These are phyloP conservation scores for Oostethus manadensis DNA, from an alignment of 2,113 vertebrate genomes.

Conservation along the genomic window DNA sequence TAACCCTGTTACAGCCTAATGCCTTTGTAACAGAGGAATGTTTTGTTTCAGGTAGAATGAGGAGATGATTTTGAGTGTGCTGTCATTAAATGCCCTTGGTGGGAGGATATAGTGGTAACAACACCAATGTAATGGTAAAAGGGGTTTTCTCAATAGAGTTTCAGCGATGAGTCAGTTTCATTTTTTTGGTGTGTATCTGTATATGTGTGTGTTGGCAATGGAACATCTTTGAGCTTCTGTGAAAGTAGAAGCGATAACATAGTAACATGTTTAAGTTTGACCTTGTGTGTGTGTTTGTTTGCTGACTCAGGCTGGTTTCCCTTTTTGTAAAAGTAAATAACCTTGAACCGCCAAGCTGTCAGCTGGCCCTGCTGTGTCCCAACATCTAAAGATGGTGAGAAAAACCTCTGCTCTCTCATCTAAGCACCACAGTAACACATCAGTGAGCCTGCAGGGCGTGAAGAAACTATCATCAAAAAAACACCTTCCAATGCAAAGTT, in stretches of 20 bases:
- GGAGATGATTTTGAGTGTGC: slow-evolving; percentile 34
- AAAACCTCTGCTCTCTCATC: slow-evolving; percentile 45
- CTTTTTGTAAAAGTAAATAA: slow-evolving; percentile 61
- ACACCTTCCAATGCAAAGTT: slow-evolving; percentile 27
- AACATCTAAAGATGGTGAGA: slow-evolving; percentile 42
- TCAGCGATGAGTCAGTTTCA: slow-evolving; percentile 33
- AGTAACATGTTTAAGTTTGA: slow-evolving; percentile 8
- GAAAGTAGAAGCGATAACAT: slow-evolving; percentile 6
- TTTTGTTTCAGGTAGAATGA: slow-evolving; percentile 42
- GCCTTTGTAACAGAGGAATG: slow-evolving; percentile 36
- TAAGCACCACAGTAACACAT: slow-evolving; percentile 22
- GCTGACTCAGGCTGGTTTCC: slow-evolving; percentile 57
- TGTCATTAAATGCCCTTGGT: slow-evolving; percentile 44
- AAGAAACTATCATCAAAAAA: slow-evolving; percentile 42
- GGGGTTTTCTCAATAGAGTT: slow-evolving; percentile 45
- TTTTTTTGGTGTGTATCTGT: slow-evolving; percentile 18
- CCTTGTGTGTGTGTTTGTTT: slow-evolving; percentile 14
- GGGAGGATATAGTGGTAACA: slow-evolving; percentile 52
- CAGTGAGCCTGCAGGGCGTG: slow-evolving; percentile 17
- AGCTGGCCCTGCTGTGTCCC: slow-evolving; percentile 46
- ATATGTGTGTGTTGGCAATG: slow-evolving; percentile 1
- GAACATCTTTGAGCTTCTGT: not conserved
- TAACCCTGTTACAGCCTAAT: slow-evolving; percentile 46
- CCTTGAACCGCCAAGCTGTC: slow-evolving; percentile 61
- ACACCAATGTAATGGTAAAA: no score